A percentile compares a stretch with the other conserved stretches of the same genome.
phyloP scores from a whole-genome alignment of 2,888 invertebrate genomes.

The Eupithecia subfuscata region DNA sequence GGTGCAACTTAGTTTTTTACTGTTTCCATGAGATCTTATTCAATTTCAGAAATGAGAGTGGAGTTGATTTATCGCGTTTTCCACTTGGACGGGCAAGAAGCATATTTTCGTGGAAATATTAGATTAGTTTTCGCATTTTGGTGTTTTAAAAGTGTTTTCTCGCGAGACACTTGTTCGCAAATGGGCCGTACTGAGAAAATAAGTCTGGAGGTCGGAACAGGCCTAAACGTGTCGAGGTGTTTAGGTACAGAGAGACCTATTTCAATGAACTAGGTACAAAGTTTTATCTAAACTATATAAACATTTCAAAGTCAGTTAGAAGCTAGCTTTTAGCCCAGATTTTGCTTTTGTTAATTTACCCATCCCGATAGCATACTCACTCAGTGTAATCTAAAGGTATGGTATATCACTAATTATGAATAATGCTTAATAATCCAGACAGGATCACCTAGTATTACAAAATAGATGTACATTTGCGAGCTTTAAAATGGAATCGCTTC shows the following conservation, averaged over 20 bases:
- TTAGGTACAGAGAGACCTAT: not conserved
- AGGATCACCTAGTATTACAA: not conserved
- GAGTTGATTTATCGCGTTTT: slow-evolving; percentile 31
- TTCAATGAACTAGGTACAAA: not conserved
- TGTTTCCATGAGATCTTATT: slow-evolving; percentile 40
- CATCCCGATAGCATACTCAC: too few species aligned
- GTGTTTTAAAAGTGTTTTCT: slow-evolving; percentile 20
- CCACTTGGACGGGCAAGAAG: slow-evolving; percentile 14
- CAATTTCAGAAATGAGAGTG: slow-evolving; percentile 38
- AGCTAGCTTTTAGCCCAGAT: not conserved
- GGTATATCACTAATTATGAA: not conserved
- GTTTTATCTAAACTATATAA: not conserved
- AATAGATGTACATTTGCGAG: too few species aligned
- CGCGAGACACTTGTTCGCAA: slow-evolving; percentile 20
- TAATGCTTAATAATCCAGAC: not conserved
- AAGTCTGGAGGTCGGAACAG: slow-evolving; percentile 16
- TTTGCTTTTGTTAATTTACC: not conserved
- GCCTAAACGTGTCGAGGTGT: not conserved
- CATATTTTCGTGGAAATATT: slow-evolving; percentile 23
- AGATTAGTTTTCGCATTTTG: slow-evolving; percentile 24
- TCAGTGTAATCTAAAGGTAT: too few species aligned
- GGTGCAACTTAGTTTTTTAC: slow-evolving; percentile 43
- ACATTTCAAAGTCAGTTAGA: not conserved
- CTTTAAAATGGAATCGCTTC: too few species aligned
- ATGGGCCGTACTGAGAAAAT: slow-evolving; percentile 19